Evolutionary conservation across 92 coral and sea anemone genomes (phyloP).

Genomic region (Epizoanthus fatuus): DNA sequence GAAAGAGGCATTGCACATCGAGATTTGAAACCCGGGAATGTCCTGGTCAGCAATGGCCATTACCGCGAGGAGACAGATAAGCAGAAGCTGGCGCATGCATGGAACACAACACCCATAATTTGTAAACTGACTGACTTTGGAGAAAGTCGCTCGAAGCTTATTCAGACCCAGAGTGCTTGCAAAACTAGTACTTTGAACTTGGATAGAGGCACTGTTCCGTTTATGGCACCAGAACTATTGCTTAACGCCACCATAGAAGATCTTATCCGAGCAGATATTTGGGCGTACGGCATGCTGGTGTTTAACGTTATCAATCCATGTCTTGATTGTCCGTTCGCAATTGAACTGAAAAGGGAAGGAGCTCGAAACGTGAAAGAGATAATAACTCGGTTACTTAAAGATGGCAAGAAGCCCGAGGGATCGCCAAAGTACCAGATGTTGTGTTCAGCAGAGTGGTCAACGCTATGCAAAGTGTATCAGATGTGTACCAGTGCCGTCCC

Average conservation of each 20-base stretch:
- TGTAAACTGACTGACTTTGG: constrained; percentile 53
- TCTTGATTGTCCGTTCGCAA: constrained; percentile 19
- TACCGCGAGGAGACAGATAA: constrained; percentile 40
- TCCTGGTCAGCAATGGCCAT: constrained; percentile 54
- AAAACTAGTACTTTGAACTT: neutral
- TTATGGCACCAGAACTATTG: constrained; percentile 40
- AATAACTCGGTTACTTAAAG: neutral
- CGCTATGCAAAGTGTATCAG: neutral
- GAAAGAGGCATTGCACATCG: constrained; percentile 48
- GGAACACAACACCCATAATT: constrained; percentile 37
- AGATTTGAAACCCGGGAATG: constrained; percentile 46
- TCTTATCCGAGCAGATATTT: constrained; percentile 28
- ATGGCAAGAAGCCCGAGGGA: constrained; percentile 15
- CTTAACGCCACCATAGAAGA: constrained; percentile 12
- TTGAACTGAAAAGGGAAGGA: neutral
- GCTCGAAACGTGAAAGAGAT: neutral
- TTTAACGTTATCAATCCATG: constrained; percentile 25
- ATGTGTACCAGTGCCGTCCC: neutral
- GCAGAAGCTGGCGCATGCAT: constrained; percentile 41
- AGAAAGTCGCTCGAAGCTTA: constrained; percentile 26
- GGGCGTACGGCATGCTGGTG: constrained; percentile 39
- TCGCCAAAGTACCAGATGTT: neutral
- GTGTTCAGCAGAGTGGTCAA: constrained; percentile 5
- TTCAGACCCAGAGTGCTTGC: constrained; percentile 8
- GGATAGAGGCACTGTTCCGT: constrained; percentile 33